Conservation (phyloP, 2,888 invertebrate genomes). For the Oscheius sp. region DNA sequence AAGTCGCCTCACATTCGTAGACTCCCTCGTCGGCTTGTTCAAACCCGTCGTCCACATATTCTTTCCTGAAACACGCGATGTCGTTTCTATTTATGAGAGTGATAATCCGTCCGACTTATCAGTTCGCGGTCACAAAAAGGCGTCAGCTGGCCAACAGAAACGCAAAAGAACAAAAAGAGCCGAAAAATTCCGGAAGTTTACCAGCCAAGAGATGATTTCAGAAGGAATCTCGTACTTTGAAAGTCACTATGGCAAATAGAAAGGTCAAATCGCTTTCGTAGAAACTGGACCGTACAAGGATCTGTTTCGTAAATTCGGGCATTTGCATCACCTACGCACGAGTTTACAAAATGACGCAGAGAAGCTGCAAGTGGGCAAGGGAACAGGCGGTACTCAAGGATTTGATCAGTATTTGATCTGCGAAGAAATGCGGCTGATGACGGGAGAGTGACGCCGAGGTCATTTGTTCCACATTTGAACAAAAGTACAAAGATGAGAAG, state of each 20-base stretch:
- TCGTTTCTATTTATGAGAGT: neutral
- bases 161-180: neutral
- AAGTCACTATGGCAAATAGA: neutral
- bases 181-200: constrained; percentile 5
- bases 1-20: neutral
- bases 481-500: neutral
- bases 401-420: neutral
- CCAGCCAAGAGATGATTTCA: neutral
- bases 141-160: constrained; percentile 7
- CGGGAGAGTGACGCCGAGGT: no score
- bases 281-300: neutral
- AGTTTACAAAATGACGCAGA: neutral
- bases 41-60: no score
- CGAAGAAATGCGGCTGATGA: neutral
- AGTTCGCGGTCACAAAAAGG: constrained; percentile 8
- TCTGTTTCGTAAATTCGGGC: neutral
- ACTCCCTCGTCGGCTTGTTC: neutral
- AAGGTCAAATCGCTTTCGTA: neutral
- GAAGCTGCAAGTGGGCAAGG: no score
- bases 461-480: neutral
- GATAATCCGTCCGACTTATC: constrained; percentile 3
- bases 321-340: neutral
- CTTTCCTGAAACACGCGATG: neutral
- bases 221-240: neutral
- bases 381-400: no score